Evolutionary conservation across 2,113 vertebrate species (phyloP), one percentile per base, ranked within the genome.

Genomic region (Microcebus jonahi): DNA sequence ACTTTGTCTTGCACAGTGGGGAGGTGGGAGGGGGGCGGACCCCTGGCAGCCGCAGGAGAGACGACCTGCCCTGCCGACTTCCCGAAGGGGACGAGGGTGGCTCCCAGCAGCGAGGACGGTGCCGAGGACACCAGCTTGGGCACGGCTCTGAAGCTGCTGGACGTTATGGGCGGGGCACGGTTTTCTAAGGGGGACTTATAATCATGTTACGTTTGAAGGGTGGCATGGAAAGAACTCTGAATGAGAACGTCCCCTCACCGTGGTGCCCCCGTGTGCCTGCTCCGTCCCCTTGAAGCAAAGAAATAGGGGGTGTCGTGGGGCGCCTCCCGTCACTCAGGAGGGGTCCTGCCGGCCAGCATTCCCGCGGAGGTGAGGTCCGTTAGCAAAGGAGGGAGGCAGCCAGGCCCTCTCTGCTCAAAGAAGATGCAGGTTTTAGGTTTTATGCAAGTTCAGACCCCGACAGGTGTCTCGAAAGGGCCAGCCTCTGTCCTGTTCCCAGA

Each of bases 191-290:
- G 18, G 9, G 25, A 12, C 17, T 55, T 27, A 34, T 25, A 79
- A 27, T 57, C 29, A 29, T 21, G 76, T 59, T 36, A n/a, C 1
- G 50, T 21, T 36, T 20, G 45, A 65, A 21, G 20, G 25, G 8
- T 11, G 6, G 21, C 55, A 8, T 2, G 53, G 34, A 42, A 25
- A 23, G 29, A 61, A 42, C 13, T 53, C 31, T 25, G 63, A 17
- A 68, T 68, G 29, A 53, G 23, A 67, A 14, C 21, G 7, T 0
- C 27, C n/a, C 45, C 25, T 14, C 36, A 9, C 29, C 0, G 17
- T 9, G 17, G 61, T 3, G 21, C 48, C 34, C 68, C n/a, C 0
- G 0, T 1, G 9, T 29, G 1, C 31, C 31, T 48, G 36, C 18
- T 45, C 45, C 23, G 21, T 20, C 14, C 11, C 13, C 14, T 61